Evolutionary conservation across 2,797 vertebrate genomes (phyloP), one percentile per base, ranked within the genome.

Genomic region (Bufotes viridis): DNA sequence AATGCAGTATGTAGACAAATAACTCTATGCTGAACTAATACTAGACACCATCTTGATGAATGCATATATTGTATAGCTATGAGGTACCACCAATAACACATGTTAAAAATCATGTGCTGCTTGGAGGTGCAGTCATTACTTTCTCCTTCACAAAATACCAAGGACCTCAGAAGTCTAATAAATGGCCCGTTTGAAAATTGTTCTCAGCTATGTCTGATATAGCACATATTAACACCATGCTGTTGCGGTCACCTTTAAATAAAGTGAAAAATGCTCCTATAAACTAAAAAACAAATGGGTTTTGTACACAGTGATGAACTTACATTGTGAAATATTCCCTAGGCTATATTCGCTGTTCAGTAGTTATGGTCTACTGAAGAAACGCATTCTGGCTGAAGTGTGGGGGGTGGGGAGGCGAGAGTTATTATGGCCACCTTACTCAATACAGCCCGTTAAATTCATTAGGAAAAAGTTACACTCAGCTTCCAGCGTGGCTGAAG

Each of bases 391-490:
- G 70, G 61, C 81, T 63, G 17, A 5, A 53, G 78, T 88, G 29
- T 29, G 29, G 81, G 72, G 51, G 61, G 53, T 72, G 70, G 24
- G 65, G 76, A 29, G 42, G 29, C 60, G 58, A 81, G 70, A 29
- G 29, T 84, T 88, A 78, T 65, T 84, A 84, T 88, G 87, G 70
- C 76, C 82, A 88, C 72, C 75, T 82, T 57, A 53, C 83, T 76
- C 72, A 60, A 58, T 18, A 22, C 72, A 84, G 61, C 67, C 87
- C 63, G 74, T 82, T 89, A 89, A 82, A 85, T 85, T 89, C 78
- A 81, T 80, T 85, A 89, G 87, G 83, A 89, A 89, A 89, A 89
- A 85, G 87, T 89, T 89, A 89, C 87, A 89, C 83, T 89, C 86
- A 63, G 87, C 83, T 89, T 85, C 60, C 87, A 88, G 75, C 69